These are phyloP conservation scores for Rhynchonycteris naso DNA, from an alignment of 2,797 vertebrate genomes.

Conservation along the genomic window DNA sequence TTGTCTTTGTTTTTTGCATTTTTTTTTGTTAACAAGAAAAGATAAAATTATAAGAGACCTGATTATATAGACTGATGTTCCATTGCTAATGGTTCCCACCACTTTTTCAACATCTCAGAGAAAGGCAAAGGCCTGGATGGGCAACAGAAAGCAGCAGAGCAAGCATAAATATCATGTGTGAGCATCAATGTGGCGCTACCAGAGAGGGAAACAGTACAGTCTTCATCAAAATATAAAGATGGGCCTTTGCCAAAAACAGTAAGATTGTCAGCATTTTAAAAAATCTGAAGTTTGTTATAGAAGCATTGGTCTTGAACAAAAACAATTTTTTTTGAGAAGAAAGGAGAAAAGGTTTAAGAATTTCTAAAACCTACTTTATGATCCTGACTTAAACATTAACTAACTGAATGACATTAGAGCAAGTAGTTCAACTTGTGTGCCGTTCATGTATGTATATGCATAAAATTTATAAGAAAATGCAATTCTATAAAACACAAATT, in stretches of 20 bases:
- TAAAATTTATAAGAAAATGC: slow-evolving; percentile 49
- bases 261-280: slow-evolving; percentile 4
- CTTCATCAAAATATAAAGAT: slow-evolving; percentile 37
- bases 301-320: neutral
- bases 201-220: neutral
- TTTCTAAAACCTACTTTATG: slow-evolving; percentile 47
- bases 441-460: neutral
- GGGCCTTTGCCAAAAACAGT: slow-evolving; percentile 36
- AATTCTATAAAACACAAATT: neutral
- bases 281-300: slow-evolving; percentile 1
- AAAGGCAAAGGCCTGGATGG: slow-evolving; percentile 58
- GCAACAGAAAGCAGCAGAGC: slow-evolving; percentile 63
- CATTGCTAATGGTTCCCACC: slow-evolving; percentile 75
- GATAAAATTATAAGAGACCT: slow-evolving; percentile 80
- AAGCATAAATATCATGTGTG: slow-evolving; percentile 66
- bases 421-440: slow-evolving; percentile 41
- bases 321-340: neutral
- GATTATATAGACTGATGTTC: slow-evolving; percentile 73
- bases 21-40: slow-evolving; percentile 81
- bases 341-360: slow-evolving; percentile 28
- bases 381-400: slow-evolving; percentile 22
- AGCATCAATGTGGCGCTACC: neutral
- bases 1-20: slow-evolving; percentile 79
- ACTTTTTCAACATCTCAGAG: slow-evolving; percentile 67
- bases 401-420: slow-evolving; percentile 42